phyloP scores from a whole-genome alignment of 2,113 vertebrate genomes.

The Rallus limicola region DNA sequence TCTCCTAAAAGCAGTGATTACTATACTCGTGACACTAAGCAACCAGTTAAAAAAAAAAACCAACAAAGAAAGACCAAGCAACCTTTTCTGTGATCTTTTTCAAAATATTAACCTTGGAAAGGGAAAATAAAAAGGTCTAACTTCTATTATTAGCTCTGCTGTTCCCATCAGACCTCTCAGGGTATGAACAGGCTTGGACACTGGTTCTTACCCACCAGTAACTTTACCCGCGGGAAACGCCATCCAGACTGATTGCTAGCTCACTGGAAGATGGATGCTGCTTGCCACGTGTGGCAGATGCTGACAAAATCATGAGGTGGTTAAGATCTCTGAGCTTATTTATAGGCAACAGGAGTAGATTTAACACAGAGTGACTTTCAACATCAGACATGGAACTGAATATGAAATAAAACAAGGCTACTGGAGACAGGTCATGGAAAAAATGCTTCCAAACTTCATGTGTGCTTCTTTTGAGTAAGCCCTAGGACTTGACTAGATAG shows the following conservation, averaged over 20 bases:
- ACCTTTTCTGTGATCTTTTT: not conserved
- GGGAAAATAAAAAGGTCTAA: not conserved
- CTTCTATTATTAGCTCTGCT: not conserved
- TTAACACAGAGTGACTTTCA: not conserved
- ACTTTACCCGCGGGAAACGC: not conserved
- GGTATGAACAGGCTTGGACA: not conserved
- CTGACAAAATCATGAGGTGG: not conserved
- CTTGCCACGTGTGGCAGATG: fast-evolving
- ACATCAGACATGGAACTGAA: not conserved
- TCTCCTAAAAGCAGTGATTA: not conserved
- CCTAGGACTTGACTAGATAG: not conserved
- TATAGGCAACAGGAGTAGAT: not conserved
- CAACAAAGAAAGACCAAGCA: not conserved
- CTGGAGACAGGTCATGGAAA: not conserved
- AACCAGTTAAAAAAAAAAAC: not conserved
- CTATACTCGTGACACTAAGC: not conserved
- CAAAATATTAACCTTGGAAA: not conserved
- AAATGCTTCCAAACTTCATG: not conserved
- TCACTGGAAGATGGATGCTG: not conserved
- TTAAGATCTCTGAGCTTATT: not conserved
- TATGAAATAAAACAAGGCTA: not conserved
- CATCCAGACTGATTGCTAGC: not conserved
- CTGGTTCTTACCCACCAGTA: not conserved
- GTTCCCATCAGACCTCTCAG: not conserved
- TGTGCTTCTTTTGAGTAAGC: not conserved